Percentiles rank a stretch among this genome's conserved stretches.
phyloP scores from a whole-genome alignment of 1,140 invertebrate species.

The Platorchestia sp. region DNA sequence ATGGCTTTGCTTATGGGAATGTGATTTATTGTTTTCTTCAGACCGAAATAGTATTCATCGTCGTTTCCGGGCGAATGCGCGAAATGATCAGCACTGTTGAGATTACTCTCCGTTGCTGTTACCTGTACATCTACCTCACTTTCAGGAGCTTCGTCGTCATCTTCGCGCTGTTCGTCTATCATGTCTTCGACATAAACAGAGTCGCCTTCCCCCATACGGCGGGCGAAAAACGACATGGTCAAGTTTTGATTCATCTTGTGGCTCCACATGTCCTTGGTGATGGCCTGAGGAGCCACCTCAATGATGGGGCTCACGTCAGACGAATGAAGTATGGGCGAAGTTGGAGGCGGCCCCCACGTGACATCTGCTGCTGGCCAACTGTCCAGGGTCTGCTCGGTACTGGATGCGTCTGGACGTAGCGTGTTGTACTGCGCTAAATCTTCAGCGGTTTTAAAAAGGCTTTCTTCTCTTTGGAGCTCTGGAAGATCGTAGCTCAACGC shows the following conservation, averaged over 20 bases:
- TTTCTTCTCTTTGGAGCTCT: neutral
- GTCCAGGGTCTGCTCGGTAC: neutral
- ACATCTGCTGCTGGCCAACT: neutral
- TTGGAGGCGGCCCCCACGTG: neutral
- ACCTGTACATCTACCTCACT: neutral
- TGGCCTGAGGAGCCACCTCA: conserved; percentile 14
- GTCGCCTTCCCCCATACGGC: conserved; percentile 33
- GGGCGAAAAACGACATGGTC: neutral
- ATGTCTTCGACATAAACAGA: conserved; percentile 4
- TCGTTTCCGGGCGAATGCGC: neutral
- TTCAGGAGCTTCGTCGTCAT: neutral
- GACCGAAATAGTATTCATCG: conserved; percentile 19
- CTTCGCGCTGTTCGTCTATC: neutral
- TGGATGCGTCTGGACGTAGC: no score
- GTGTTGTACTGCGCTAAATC: neutral
- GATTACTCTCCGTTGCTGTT: neutral
- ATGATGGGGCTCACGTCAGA: neutral
- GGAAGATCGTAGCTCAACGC: neutral
- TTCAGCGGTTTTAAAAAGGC: neutral
- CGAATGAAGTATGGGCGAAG: neutral
- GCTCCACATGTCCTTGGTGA: neutral
- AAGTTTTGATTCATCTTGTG: neutral
- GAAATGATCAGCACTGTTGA: neutral
- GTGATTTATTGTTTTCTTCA: conserved; percentile 39
- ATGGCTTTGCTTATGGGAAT: conserved; percentile 31